Evolutionary conservation across 2,888 invertebrate genomes (phyloP), one percentile per base, ranked within the genome.

Genomic region (Lomographa bimaculata): DNA sequence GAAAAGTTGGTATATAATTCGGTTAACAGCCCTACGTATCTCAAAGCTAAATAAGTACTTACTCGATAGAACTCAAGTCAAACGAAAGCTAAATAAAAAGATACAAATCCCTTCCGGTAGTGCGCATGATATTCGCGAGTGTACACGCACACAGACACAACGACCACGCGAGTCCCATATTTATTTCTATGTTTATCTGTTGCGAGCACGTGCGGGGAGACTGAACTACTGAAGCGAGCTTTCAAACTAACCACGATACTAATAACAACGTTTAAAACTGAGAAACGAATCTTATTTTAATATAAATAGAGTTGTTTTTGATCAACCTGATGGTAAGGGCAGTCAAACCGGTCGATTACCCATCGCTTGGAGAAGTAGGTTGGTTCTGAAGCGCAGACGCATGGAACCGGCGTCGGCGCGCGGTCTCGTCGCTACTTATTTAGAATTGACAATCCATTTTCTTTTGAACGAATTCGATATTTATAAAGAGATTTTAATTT

Each of bases 171-270:
- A 41, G 26, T 39, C 40, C 51, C 32, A 45, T 41, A 41, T 51
- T 51, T 54, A 55, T 49, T 50, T 52, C 30, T 29, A 46, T 57
- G 54, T 60, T 55, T 58, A 57, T 47, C 26, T 28, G 32, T 25
- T 24, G 5, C 41, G 45, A 46, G 54, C 68, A 65, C 68, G 63
- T 65, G 68, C 60, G 14, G 45, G 11, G n/a, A 23, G 24, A 4
- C 28, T 40, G 45, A 40, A 12, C 6, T 50, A 4, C 28, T 40
- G 45, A 40, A 12, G n/a, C 52, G 42, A 33, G 39, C 39, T 40
- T 39, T 32, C 6, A 8, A 8, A 19, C 3, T 7, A 14, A 26
- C 20, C 11, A 1, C 20, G 10, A 5, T 7, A 5, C 28, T 28
- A 28, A 18, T 37, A 12, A 21, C 11, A 19, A 4, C 7, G 12